Evolutionary conservation across 2,888 invertebrate species (phyloP), one percentile per base, ranked within the genome.

Genomic region (Acleris emargana): DNA sequence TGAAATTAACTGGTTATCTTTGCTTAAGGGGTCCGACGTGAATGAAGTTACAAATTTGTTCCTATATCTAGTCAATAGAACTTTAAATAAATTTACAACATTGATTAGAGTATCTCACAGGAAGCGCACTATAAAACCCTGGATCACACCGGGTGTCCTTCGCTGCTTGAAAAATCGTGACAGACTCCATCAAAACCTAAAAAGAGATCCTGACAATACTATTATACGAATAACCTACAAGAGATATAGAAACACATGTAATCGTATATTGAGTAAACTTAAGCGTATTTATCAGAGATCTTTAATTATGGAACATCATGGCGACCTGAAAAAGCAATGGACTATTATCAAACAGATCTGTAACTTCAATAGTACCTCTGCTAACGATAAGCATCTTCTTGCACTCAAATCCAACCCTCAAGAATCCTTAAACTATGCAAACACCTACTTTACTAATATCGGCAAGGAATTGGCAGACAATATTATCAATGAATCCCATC

Each of bases 171-270:
- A 18, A 17, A 45, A 53, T 20, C n/a, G 58, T 5, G 63, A 63
- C 17, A 58, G 49, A 22, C 52, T 63, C 13, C 55, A 63, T 42
- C 47, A 51, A 51, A 57, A 57, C 16, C n/a, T 47, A 2, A 63
- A 51, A 42, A 42, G 28, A 13, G 18, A 54, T 1, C 58, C 52
- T 7, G 11, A 45, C 17, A 63, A 63, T 28, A 5, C 9, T 6
- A 51, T 45, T 3, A 5, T 17, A 5, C 11, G 18, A 43, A 25
- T 49, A 5, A 43, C 52, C 5, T 63, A 63, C 32, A 51, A 51
- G 13, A 49, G 62, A 63, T 57, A 63, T 49, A 32, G 62, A 11
- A 63, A 63, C 9, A 55, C 22, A 7, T 57, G 62, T 25, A 63
- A 63, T 16, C n/a, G 42, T 22, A 20, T 63, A 1, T n/a, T 63